A percentile compares a stretch with the other conserved stretches of the same genome.
Conservation (phyloP, 1,140 invertebrate species). For the Calliphora vicina region DNA sequence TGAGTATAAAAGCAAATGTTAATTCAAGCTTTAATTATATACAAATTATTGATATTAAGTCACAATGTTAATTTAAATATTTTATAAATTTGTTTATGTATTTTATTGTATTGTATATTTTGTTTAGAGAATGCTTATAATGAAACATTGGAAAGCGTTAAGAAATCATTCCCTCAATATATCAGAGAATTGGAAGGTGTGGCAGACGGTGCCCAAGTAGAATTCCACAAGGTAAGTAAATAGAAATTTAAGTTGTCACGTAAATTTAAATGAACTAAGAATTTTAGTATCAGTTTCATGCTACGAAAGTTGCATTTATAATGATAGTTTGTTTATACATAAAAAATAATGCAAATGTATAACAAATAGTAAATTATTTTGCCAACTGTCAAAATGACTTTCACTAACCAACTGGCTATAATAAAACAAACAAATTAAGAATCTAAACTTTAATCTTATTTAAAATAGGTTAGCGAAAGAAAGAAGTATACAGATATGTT, state of each 20-base stretch:
- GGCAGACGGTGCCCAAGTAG: slow-evolving; percentile 81
- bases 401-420: too few species aligned
- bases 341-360: too few species aligned
- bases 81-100: not conserved
- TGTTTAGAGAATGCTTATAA: slow-evolving; percentile 71
- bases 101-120: too few species aligned
- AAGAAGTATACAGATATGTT: too few species aligned
- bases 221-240: slow-evolving; percentile 76
- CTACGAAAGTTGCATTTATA: not conserved
- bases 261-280: not conserved
- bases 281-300: not conserved
- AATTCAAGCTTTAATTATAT: not conserved
- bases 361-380: not conserved
- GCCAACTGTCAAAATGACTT: not conserved
- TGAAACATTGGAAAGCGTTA: slow-evolving; percentile 72
- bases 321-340: not conserved
- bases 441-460: too few species aligned
- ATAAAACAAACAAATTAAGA: too few species aligned
- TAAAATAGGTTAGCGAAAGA: too few species aligned
- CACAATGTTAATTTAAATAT: not conserved
- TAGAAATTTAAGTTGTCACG: not conserved
- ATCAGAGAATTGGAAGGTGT: slow-evolving; percentile 83
- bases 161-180: slow-evolving; percentile 80
- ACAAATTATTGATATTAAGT: too few species aligned
- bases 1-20: slow-evolving; percentile 47